Evolutionary conservation across 37 sponge, comb jelly and placozoan species (phyloP), one percentile per base, ranked within the genome.

Genomic region (Ephydatia muelleri): DNA sequence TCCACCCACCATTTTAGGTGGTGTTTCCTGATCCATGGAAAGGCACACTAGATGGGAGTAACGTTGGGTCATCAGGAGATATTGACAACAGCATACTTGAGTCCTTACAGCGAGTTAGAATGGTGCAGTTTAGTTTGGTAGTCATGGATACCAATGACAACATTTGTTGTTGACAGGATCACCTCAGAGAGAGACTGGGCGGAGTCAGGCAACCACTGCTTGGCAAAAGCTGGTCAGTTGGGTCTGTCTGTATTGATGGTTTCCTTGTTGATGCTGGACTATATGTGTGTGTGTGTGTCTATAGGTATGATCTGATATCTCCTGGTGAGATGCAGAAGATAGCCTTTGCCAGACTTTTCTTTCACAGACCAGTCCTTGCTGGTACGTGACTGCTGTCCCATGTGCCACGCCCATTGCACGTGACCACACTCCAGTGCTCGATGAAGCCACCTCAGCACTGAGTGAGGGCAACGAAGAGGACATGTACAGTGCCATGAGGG

Each of bases 321-420:
- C 96, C 96, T 23, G 96, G 96, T 37, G 93, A 96, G 66, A 80
- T 80, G 33, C 96, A 92, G 87, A 79, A 84, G 47, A 87, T 95
- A 1, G 88, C 88, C 16, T 95, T 95, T 88, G 88, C 96, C 29
- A 68, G 96, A 38, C 80, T 92, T 13, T 90, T 92, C 82, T 92
- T 72, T 34, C 96, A 92, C 70, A 72, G 68, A 40, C 93, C 96
- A 57, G 73, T 66, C 16, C 88, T 90, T 88, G 93, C 91, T 32
- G 65, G 93, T 95, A 43, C 32, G 81, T 65, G 25, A n/a, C n/a
- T n/a, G n/a, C n/a, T n/a, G n/a, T n/a, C n/a, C n/a, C n/a, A n/a
- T n/a, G n/a, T n/a, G n/a, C 34, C 27, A 31, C 77, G 11, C 38
- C 34, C 32, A 2, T 65, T 31, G 6, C 43, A 43, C 6, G 6